phyloP scores from a whole-genome alignment of 2,797 vertebrate species.

The Enteromius treurensis region DNA sequence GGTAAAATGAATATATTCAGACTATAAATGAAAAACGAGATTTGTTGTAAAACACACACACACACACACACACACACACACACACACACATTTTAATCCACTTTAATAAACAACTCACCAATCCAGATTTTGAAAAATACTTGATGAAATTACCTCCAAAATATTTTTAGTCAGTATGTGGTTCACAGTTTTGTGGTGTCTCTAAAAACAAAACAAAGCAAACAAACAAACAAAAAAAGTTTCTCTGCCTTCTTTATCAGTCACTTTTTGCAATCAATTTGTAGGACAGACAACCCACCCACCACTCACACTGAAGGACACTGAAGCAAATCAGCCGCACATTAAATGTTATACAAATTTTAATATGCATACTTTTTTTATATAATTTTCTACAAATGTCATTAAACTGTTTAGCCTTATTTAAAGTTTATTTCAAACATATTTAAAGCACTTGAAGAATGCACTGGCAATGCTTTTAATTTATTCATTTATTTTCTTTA shows the following conservation, averaged over 20 bases:
- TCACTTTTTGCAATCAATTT: slow-evolving; percentile 75
- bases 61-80: too few species aligned
- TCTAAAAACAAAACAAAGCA: slow-evolving; percentile 5
- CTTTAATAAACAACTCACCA: neutral
- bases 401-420: neutral
- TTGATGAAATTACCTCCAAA: neutral
- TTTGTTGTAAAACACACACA: neutral
- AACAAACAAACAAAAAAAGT: slow-evolving; percentile 21
- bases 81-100: neutral
- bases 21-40: neutral
- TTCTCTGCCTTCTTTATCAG: slow-evolving; percentile 75
- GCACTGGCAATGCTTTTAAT: slow-evolving; percentile 26
- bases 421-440: slow-evolving; percentile 6
- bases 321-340: slow-evolving; percentile 54
- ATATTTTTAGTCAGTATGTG: slow-evolving; percentile 38
- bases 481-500: slow-evolving; percentile 19
- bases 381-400: neutral
- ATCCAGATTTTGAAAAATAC: neutral
- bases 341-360: neutral
- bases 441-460: slow-evolving; percentile 16
- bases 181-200: slow-evolving; percentile 18
- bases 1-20: slow-evolving; percentile 10
- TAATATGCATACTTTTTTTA: neutral
- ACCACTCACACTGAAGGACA: slow-evolving; percentile 55
- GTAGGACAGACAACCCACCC: slow-evolving; percentile 62